These are phyloP conservation scores for Hypotaenidia okinawae DNA, from an alignment of 2,797 vertebrate species.

Conservation along the genomic window DNA sequence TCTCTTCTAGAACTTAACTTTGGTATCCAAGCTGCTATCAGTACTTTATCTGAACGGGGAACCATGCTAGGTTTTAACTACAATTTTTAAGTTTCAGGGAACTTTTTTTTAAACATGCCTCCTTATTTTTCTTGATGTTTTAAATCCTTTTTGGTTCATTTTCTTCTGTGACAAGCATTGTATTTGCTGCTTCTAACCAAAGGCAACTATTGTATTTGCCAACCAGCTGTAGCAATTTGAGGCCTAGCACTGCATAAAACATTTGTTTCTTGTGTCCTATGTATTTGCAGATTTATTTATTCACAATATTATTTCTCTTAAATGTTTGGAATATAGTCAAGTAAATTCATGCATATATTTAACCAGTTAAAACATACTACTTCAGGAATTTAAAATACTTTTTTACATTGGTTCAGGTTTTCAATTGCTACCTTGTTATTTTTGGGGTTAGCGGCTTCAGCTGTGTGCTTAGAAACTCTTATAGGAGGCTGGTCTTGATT, in stretches of 20 bases:
- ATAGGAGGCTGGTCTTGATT: not conserved
- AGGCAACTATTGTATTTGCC: not conserved
- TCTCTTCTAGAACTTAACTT: not conserved
- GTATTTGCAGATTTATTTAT: not conserved
- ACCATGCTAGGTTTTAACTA: not conserved
- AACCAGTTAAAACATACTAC: not conserved
- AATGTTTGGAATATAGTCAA: not conserved
- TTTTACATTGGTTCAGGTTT: not conserved
- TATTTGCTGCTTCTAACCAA: not conserved
- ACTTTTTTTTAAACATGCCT: not conserved
- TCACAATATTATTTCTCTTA: not conserved
- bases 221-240: not conserved
- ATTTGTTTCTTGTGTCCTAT: not conserved
- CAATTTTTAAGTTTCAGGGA: not conserved
- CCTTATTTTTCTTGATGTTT: not conserved
- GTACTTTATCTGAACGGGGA: not conserved
- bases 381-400: not conserved
- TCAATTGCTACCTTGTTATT: not conserved
- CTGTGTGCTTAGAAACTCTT: too few relatives aligned
- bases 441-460: not conserved
- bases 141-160: not conserved
- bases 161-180: not conserved
- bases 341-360: not conserved
- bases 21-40: not conserved
- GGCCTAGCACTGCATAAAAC: not conserved